Evolutionary conservation across 2,113 vertebrate species (phyloP), one percentile per base, ranked within the genome.

Genomic region (pig (Sus scrofa)): DNA sequence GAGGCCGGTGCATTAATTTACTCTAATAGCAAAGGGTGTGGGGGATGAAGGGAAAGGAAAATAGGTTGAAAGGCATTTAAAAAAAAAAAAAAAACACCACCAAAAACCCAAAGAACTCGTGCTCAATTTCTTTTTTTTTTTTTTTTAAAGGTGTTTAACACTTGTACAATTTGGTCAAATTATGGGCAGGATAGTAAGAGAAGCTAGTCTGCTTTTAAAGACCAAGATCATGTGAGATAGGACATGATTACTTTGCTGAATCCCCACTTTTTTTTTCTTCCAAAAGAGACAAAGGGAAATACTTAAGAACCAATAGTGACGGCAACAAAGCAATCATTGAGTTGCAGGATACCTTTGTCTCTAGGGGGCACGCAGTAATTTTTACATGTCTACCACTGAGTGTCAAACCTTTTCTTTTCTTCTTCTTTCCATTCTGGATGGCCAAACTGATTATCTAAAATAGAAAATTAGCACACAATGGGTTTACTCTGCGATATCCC

Each of bases 381-480:
- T 99, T 98, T 98, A 97, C 98, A 96, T 84, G 98, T 98, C 98
- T 98, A 98, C 99, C 98, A 98, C 99, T 98, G 99, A 94, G 99
- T 99, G 99, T 99, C 99, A 99, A 99, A 98, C 99, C 98, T 98
- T 99, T 97, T 98, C 98, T 98, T 98, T 98, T 99, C 98, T 99
- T 99, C 98, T 98, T 98, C 98, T 97, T 99, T 98, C 98, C 98
- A 98, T 99, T 99, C 98, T 98, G 98, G 99, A 98, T 95, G 98
- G 98, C 98, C 98, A 99, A 98, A 99, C 98, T 99, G 99, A 99
- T 99, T 99, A 99, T 99, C 99, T 99, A 99, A 99, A 99, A 99
- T 98, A 99, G 98, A 99, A 99, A 99, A 99, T 99, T 99, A 99
- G 98, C 99, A 99, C 99, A 99, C 99, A 99, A 99, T 99, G 98